Base-by-base conservation (phyloP, 2,797 vertebrate species). In the Crenuchus spilurus region DNA sequence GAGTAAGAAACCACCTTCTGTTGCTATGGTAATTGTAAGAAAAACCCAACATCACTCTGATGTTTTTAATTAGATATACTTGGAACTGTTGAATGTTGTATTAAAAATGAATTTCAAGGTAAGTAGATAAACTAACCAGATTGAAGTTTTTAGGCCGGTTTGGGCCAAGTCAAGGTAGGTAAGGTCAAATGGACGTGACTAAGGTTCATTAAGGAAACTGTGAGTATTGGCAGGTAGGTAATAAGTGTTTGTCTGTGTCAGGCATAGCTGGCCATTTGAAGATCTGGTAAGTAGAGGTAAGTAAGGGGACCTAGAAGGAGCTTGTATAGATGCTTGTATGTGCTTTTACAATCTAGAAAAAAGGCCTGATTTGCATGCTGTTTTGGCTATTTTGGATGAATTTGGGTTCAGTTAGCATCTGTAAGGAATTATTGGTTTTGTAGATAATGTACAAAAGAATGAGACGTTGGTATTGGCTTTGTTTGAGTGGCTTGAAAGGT, bases 1-100 rank as follows among this genome's bases (percentile, higher is more conserved):
- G 93, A 94, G 93, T 93, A 93, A 92, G 90, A 93, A 90, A 91
- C 92, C 87, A 83, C 89, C 92, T 92, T 93, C 92, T 89, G 92
- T 93, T 94, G 92, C 92, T 93, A 84, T 78, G 76, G 80, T 88
- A 92, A 92, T 83, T 14, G 86, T 86, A 86, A 88, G 84, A 86
- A 90, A 84, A 90, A 80, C 74, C 81, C 83, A 84, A 85, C 82
- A 88, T 90, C 75, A 81, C 87, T 89, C 86, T 86, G 86, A 88
- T 90, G 83, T 89, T 85, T 88, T 88, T 79, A 79, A 84, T 44
- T 79, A 87, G 86, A 89, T 88, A 89, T 90, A 85, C 84, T 80
- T 92, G 92, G 91, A 92, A 84, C 90, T 92, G 85, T 89, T 91
- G 85, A 92, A 89, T 93, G 89, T 94, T 92, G 73, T 87, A 58